phyloP scores from a whole-genome alignment of 2,113 vertebrate genomes.

The Thalassarche chlororhynchos region DNA sequence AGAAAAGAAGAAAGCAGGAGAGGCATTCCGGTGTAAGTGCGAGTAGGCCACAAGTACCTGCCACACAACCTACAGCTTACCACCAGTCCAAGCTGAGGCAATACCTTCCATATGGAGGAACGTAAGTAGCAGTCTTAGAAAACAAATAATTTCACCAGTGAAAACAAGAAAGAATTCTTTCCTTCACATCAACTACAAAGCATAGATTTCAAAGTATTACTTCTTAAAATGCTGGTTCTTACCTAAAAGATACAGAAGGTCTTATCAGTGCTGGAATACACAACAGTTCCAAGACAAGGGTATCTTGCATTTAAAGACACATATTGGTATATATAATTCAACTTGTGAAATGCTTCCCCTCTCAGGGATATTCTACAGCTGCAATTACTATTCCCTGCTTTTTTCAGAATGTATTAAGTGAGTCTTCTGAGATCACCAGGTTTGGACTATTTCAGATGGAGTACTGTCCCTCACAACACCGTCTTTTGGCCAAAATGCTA shows the following conservation, averaged over 20 bases:
- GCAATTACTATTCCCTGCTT: not conserved
- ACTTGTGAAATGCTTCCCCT: not conserved
- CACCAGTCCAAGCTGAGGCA: not conserved
- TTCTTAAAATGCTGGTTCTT: not conserved
- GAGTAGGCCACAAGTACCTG: not conserved
- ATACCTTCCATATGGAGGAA: not conserved
- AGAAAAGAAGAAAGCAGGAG: not conserved
- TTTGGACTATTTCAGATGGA: not conserved
- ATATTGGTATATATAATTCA: fast-evolving
- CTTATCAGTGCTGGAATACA: not conserved
- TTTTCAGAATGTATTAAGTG: not conserved
- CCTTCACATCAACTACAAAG: not conserved
- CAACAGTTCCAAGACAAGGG: not conserved
- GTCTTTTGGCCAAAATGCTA: not conserved
- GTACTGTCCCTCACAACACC: not conserved
- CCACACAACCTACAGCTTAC: not conserved
- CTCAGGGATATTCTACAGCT: not conserved
- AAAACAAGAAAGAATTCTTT: not conserved
- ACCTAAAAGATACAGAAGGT: not conserved
- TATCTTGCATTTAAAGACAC: not conserved
- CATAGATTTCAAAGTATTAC: not conserved
- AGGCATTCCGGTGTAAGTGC: not conserved
- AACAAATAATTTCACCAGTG: not conserved
- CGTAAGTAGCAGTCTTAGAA: not conserved
- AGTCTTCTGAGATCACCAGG: not conserved